phyloP scores from a whole-genome alignment of 2,797 vertebrate genomes.

The Phalanger gymnotis region DNA sequence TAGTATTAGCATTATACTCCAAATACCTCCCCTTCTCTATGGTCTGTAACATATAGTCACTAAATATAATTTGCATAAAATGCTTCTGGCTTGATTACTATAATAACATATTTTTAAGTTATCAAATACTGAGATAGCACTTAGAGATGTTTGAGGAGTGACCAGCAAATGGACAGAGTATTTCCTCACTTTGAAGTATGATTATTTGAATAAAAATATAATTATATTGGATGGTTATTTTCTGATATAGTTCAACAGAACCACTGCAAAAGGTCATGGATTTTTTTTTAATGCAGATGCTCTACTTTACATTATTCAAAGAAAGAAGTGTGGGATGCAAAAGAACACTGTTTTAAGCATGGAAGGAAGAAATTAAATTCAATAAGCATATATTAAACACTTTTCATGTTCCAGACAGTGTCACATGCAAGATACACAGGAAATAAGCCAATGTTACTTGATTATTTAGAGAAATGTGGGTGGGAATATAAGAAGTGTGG shows the following conservation, averaged over 20 bases:
- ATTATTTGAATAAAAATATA: constrained; percentile 45
- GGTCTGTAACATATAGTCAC: constrained; percentile 46
- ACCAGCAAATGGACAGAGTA: constrained; percentile 23
- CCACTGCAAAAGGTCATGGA: background rate
- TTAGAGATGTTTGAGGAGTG: constrained; percentile 42
- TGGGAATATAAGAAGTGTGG: too few relatives aligned
- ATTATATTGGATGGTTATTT: background rate
- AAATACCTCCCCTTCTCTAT: background rate
- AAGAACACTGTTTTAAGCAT: too few relatives aligned
- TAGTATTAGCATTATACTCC: background rate
- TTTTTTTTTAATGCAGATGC: background rate
- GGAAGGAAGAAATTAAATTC: too few relatives aligned
- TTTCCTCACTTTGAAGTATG: constrained; percentile 9
- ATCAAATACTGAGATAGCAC: constrained; percentile 54
- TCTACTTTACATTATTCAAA: background rate
- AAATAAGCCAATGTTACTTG: too few relatives aligned
- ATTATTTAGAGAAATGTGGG: too few relatives aligned
- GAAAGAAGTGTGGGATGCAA: too few relatives aligned
- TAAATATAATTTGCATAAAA: constrained; percentile 63
- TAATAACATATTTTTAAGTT: constrained; percentile 52
- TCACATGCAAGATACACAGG: too few relatives aligned
- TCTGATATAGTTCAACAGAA: background rate
- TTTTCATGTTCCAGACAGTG: too few relatives aligned
- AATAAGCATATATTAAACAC: too few relatives aligned
- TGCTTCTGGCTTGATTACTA: constrained; percentile 51